These are phyloP conservation scores for Melanotaenia boesemani DNA, from an alignment of 2,797 vertebrate genomes.

Conservation along the genomic window DNA sequence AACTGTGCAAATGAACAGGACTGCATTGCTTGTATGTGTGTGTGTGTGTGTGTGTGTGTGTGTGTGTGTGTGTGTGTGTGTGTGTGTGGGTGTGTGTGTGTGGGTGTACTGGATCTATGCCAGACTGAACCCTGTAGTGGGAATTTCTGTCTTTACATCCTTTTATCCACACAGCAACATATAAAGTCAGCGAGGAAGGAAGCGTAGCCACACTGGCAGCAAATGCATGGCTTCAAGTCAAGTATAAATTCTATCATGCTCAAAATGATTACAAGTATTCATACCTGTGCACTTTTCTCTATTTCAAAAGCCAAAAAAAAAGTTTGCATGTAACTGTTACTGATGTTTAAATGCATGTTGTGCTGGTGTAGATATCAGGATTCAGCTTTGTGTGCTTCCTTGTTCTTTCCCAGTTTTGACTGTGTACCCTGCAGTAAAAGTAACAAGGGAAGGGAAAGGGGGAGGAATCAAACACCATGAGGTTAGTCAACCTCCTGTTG, in stretches of 20 bases:
- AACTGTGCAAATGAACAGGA: slow-evolving; percentile 78
- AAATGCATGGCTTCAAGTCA: slow-evolving; percentile 33
- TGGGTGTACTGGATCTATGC: slow-evolving; percentile 19
- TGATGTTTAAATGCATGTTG: slow-evolving; percentile 33
- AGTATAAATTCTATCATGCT: slow-evolving; percentile 31
- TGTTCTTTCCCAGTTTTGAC: slow-evolving; percentile 38
- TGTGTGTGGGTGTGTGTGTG: slow-evolving; percentile 1
- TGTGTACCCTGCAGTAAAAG: slow-evolving; percentile 26
- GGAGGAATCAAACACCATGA: slow-evolving; percentile 25
- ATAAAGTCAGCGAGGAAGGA: slow-evolving; percentile 36
- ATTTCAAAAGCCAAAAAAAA: slow-evolving; percentile 22
- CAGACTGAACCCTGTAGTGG: slow-evolving; percentile 26
- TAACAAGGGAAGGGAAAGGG: background rate
- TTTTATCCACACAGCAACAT: slow-evolving; percentile 46
- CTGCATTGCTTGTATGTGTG: slow-evolving; percentile 13
- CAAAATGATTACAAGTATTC: slow-evolving; percentile 39
- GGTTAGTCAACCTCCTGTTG: slow-evolving; percentile 44
- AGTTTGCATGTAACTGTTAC: slow-evolving; percentile 36
- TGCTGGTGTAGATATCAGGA: slow-evolving; percentile 47
- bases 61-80: slow-evolving; percentile 14
- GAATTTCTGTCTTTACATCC: slow-evolving; percentile 14
- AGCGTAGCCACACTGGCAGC: slow-evolving; percentile 50
- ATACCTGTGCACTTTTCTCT: slow-evolving; percentile 6
- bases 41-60: too few relatives aligned
- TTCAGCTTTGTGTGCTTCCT: slow-evolving; percentile 2